Percentiles rank a stretch among this genome's conserved stretches.
These are phyloP conservation scores for Drosophila nigricruria DNA, from an alignment of 2,888 invertebrate species.

Conservation along the genomic window DNA sequence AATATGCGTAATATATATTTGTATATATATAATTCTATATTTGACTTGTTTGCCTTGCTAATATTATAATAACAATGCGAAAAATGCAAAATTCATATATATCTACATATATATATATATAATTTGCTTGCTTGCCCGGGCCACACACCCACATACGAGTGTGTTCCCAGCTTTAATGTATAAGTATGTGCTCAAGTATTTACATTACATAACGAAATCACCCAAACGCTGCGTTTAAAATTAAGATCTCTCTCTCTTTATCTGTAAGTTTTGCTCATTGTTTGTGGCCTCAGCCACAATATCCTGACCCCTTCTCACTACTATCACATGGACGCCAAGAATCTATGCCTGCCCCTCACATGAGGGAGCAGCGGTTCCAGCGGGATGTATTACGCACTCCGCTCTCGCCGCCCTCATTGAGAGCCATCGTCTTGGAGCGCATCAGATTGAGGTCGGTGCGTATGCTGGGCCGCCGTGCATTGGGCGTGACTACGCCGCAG, in stretches of 20 bases:
- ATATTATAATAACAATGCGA: conserved; percentile 46
- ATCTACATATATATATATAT: conserved; percentile 18
- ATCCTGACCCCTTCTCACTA: conserved; percentile 47
- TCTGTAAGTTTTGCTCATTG: not conserved
- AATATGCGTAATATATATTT: conserved; percentile 36
- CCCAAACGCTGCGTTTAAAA: conserved; percentile 76
- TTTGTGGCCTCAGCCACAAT: not conserved
- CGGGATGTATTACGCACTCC: conserved; percentile 85
- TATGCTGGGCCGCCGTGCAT: conserved; percentile 94
- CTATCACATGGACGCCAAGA: conserved; percentile 64
- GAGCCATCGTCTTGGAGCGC: conserved; percentile 92
- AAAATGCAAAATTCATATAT: conserved; percentile 59
- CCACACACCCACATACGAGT: conserved; percentile 12
- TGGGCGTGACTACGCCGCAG: conserved; percentile 95
- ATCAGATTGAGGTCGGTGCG: conserved; percentile 95
- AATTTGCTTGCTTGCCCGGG: conserved; percentile 20
- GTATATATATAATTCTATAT: conserved; percentile 18
- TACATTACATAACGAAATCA: conserved; percentile 73
- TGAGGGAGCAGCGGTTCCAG: conserved; percentile 78
- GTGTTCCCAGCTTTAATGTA: conserved; percentile 10
- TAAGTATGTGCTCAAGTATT: conserved; percentile 41
- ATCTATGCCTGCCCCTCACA: conserved; percentile 55
- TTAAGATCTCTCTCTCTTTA: conserved; percentile 49
- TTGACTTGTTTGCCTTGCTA: conserved; percentile 30
- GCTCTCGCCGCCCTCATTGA: conserved; percentile 89